Evolutionary conservation across 2,797 vertebrate species (phyloP), one percentile per base, ranked within the genome.

Genomic region (Gila robusta): DNA sequence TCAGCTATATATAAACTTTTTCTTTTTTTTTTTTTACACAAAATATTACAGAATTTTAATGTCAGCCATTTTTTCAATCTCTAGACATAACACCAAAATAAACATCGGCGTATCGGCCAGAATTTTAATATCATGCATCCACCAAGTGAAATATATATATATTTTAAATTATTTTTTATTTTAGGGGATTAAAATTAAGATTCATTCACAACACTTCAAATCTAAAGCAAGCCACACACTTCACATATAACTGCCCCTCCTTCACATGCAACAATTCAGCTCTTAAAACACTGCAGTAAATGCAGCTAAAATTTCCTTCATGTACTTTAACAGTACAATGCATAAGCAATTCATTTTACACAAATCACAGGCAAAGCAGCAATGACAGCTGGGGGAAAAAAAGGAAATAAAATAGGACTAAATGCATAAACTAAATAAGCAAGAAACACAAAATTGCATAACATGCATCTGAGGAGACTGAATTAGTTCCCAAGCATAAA

Each of bases 211-310:
- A 21, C 21, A 44, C 77, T 67, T 74, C 3, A n/a, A 73, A 74
- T 37, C 28, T 52, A 47, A 81, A 74, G 26, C 6, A 81, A 41
- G n/a, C 78, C 73, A 89, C 86, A 85, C 83, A 76, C 26, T 47
- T 76, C 28, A 28, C 44, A 62, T 7, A 56, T 72, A 76, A 83
- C 87, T 21, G 47, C 79, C 66, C 72, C 41, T 74, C 82, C 47
- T 32, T 79, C 9, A 67, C 89, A 88, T 88, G 87, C 87, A 90
- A 69, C 26, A 86, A 85, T 54, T 64, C 37, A 69, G 19, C 64
- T 69, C 2, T 52, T 69, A 12, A 37, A 52, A 69, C 28, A 66
- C n/a, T 23, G 59, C 59, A 62, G 37, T 64, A 64, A 44, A 64
- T 64, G 37, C 56, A 82, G 69, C 54, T 26, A 66, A 35, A 83